Conservation (phyloP, 2,888 invertebrate genomes). For the Stenolophus ochropezus region DNA sequence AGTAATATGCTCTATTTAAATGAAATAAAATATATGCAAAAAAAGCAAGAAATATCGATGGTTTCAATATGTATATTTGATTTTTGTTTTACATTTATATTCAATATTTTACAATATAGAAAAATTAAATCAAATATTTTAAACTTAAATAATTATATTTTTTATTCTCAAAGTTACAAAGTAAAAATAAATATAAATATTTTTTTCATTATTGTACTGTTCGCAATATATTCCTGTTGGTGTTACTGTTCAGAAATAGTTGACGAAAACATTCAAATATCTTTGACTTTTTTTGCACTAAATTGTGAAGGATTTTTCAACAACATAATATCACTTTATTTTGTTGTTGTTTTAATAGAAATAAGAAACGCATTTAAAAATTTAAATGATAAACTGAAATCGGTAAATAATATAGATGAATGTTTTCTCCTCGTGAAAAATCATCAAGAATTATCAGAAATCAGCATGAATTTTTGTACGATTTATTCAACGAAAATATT, state of each 20-base stretch:
- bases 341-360: not conserved
- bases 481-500: not conserved
- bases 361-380: conserved; percentile 6
- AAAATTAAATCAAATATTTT: not conserved
- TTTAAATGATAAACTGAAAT: not conserved
- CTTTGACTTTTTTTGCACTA: not conserved
- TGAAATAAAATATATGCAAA: not conserved
- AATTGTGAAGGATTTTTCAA: not conserved
- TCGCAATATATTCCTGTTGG: not conserved
- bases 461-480: not conserved
- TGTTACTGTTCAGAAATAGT: not conserved
- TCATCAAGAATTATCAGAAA: not conserved
- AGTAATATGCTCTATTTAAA: not conserved
- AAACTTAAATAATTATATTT: not conserved
- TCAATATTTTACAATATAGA: not conserved
- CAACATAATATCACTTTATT: not conserved
- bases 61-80: not conserved
- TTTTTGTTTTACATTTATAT: not conserved
- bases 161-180: not conserved
- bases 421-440: not conserved
- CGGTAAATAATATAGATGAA: not conserved
- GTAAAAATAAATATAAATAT: not conserved
- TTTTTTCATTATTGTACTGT: not conserved
- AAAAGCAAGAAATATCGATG: not conserved
- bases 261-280: not conserved